Percentiles rank a stretch among this genome's conserved stretches.
phyloP scores from a whole-genome alignment of 2,888 invertebrate species.

The Tinea trinotella region DNA sequence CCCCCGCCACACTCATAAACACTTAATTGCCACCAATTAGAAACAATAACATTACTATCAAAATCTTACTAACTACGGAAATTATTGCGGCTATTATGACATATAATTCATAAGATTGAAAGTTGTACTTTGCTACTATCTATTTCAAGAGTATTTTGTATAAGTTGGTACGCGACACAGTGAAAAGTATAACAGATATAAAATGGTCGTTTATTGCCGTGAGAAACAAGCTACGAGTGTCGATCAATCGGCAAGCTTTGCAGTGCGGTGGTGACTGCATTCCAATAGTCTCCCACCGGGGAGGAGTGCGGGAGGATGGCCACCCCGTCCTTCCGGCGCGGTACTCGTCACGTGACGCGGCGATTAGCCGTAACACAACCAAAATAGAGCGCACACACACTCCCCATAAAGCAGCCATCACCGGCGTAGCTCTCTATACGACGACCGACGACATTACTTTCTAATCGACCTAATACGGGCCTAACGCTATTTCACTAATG shows the following conservation, averaged over 20 bases:
- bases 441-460: conserved; percentile 3
- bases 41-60: not conserved
- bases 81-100: too few species aligned
- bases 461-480: conserved; percentile 11
- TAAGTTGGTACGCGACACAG: too few species aligned
- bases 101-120: too few species aligned
- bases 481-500: not conserved
- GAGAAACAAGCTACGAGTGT: conserved; percentile 28
- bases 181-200: not conserved
- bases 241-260: conserved; percentile 49
- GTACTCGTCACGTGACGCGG: conserved; percentile 66
- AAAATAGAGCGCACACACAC: conserved; percentile 64
- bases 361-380: conserved; percentile 67
- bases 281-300: conserved; percentile 46
- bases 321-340: conserved; percentile 65
- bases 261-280: conserved; percentile 55
- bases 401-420: not conserved
- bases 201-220: not conserved
- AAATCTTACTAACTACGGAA: not conserved
- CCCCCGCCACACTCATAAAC: conserved; percentile 1
- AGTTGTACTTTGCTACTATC: too few species aligned
- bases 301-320: conserved; percentile 36
- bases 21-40: not conserved
- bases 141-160: too few species aligned
- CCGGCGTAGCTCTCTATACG: conserved; percentile 3